Base-by-base conservation (phyloP, 2,113 vertebrate species). In the Lagopus leucura region DNA sequence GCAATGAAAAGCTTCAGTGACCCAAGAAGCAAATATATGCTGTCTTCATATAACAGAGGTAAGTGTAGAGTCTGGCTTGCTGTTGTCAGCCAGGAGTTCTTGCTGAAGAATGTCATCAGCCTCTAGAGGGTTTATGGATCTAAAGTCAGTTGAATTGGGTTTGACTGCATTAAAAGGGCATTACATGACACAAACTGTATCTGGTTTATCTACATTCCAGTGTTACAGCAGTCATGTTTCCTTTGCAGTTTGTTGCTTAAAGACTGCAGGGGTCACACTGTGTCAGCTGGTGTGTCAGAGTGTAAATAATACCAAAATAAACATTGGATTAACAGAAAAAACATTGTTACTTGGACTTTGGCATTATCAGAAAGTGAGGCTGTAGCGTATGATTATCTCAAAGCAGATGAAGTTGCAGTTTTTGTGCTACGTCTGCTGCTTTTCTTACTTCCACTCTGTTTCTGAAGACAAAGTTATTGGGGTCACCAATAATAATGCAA, bases 71-170 rank as follows among this genome's bases (percentile, higher is more conserved):
- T 76, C 81, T 82, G 91, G 64, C 82, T 94, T 92, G 81, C 93
- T 17, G 54, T 87, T 96, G 94, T 95, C 96, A 96, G 83, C 89
- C 93, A 86, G 92, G 94, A 96, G 95, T 86, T 93, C 83, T 92
- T 94, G 69, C 90, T 95, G 96, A 97, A 96, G 72, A 94, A 86
- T 97, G 97, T 95, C 97, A 97, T 97, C 95, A 94, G 96, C 96
- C 98, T 98, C 97, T 92, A 96, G 98, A 98, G 98, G 96, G 83
- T 96, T 95, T 97, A 94, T 94, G 97, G 97, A 96, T 98, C 97
- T 97, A 89, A 96, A 97, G 93, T 98, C 93, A 84, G 97, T 94
- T 96, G 96, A 97, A 97, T 96, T 97, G 96, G 96, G 95, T 94
- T 97, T 92, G 94, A 97, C 93, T 98, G 96, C 94, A 97, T 98